Percentiles rank a stretch among this genome's conserved stretches.
Conservation (phyloP, 2,113 vertebrate genomes). For the Eurystomus gularis region DNA sequence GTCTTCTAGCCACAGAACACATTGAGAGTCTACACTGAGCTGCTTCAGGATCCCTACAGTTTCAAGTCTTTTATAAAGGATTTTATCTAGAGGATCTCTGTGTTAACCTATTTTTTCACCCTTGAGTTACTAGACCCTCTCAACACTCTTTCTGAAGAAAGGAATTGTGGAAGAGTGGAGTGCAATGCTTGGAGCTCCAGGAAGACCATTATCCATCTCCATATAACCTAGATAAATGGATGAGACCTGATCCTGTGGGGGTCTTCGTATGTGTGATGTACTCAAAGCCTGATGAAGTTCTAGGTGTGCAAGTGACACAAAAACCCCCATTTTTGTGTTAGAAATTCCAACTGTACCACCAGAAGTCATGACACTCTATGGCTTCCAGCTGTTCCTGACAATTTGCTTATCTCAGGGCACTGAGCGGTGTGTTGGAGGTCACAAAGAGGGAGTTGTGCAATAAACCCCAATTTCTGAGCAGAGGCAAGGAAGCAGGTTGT, state of each 20-base stretch:
- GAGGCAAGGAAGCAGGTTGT: neutral
- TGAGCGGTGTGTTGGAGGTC: neutral
- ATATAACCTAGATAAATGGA: neutral
- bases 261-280: neutral
- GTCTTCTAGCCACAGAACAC: neutral
- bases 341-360: neutral
- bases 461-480: neutral
- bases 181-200: neutral
- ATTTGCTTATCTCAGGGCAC: neutral
- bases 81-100: neutral
- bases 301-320: neutral
- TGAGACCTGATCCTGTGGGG: neutral
- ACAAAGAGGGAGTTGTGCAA: neutral
- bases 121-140: neutral
- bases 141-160: neutral
- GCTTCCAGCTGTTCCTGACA: neutral
- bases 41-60: neutral
- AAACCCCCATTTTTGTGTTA: neutral
- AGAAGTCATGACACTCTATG: neutral
- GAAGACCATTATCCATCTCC: neutral
- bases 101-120: neutral
- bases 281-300: neutral
- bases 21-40: neutral
- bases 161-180: neutral
- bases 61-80: neutral